These are phyloP conservation scores for Dendrophyllia cribrosa DNA, from an alignment of 64 coral and sea anemone genomes.

Conservation along the genomic window DNA sequence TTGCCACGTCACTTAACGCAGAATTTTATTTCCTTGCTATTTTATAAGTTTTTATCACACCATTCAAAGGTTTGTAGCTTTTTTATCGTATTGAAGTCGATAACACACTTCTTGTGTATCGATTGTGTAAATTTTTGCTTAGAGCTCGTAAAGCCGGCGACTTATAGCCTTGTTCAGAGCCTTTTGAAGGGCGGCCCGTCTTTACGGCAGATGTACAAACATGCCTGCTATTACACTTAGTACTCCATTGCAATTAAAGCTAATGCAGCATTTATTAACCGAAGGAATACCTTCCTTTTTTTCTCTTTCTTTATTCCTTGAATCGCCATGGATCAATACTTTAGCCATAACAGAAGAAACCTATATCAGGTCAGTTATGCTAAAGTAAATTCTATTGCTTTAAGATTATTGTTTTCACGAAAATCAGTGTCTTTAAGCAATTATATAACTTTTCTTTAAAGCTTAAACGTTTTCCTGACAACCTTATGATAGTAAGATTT, in stretches of 20 bases:
- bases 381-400: too few relatives aligned
- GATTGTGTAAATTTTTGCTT: background rate
- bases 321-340: conserved; percentile 1
- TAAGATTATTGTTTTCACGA: too few relatives aligned
- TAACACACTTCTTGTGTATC: background rate
- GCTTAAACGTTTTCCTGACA: too few relatives aligned
- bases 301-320: background rate
- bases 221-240: conserved; percentile 18
- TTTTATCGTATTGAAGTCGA: too few relatives aligned
- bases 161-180: background rate
- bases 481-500: too few relatives aligned
- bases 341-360: conserved; percentile 1
- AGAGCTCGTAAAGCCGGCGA: background rate
- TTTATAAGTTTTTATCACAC: background rate
- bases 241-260: conserved; percentile 42
- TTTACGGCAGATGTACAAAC: conserved; percentile 27
- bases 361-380: background rate
- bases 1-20: background rate
- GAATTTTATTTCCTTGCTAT: background rate
- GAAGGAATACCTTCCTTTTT: background rate
- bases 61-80: too few relatives aligned
- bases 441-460: too few relatives aligned
- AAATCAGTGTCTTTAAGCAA: too few relatives aligned
- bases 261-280: conserved; percentile 20
- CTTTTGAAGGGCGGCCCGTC: conserved; percentile 21